A percentile compares a stretch with the other conserved stretches of the same genome.
Conservation (phyloP, 2,113 vertebrate species). For the Myrmophylax atrothorax region DNA sequence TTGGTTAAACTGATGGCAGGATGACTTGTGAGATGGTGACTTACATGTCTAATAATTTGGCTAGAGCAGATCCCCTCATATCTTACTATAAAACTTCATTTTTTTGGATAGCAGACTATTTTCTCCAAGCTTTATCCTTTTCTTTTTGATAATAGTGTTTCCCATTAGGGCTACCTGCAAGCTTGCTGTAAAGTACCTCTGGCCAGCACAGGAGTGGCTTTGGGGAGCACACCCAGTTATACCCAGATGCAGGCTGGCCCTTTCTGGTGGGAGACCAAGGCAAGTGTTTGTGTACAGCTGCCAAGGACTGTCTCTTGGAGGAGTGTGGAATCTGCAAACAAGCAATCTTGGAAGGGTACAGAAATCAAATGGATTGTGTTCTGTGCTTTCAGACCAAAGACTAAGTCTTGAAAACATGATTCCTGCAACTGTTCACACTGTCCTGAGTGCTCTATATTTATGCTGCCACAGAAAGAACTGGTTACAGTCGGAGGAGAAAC, state of each 20-base stretch:
- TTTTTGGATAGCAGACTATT: background rate
- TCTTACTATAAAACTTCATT: background rate
- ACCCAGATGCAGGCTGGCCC: background rate
- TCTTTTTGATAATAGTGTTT: background rate
- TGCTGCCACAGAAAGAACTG: slow-evolving; percentile 90
- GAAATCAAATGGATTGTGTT: slow-evolving; percentile 22
- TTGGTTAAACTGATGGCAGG: background rate
- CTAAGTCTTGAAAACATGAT: slow-evolving; percentile 84
- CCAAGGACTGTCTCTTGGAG: background rate
- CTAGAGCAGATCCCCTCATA: background rate
- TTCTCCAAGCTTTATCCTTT: background rate
- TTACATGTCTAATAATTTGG: background rate
- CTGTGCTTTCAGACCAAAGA: slow-evolving; percentile 73
- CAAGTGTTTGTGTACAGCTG: background rate
- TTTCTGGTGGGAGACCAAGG: background rate
- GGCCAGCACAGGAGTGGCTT: background rate
- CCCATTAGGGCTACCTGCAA: background rate
- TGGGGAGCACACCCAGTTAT: background rate
- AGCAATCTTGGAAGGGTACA: background rate
- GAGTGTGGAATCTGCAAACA: background rate
- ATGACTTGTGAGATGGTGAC: background rate
- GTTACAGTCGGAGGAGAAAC: slow-evolving; percentile 79
- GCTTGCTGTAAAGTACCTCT: background rate
- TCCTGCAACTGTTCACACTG: slow-evolving; percentile 73
- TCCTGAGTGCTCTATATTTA: slow-evolving; percentile 78